phyloP scores from a whole-genome alignment of 2,888 invertebrate genomes.

The Tanytarsus gracilentus region DNA sequence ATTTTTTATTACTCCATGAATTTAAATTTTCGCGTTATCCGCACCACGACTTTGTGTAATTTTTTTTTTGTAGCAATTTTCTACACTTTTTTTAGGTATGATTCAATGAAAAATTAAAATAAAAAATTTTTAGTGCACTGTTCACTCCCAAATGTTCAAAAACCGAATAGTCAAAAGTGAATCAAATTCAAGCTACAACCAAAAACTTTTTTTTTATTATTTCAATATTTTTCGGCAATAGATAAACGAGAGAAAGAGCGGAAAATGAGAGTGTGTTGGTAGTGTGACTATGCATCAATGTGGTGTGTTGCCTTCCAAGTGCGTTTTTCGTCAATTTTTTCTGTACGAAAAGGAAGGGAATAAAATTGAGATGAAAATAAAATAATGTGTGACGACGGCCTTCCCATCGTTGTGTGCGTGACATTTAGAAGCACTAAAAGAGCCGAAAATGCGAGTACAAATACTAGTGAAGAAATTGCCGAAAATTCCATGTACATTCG shows the following conservation, averaged over 20 bases:
- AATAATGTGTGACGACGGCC: too few species aligned
- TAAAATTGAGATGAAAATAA: slow-evolving; percentile 16
- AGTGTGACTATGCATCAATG: background rate
- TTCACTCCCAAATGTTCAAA: slow-evolving; percentile 28
- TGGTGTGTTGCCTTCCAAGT: background rate
- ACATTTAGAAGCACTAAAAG: background rate
- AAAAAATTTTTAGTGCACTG: slow-evolving; percentile 28
- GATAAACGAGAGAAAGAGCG: slow-evolving; percentile 27
- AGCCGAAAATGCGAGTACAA: slow-evolving; percentile 9
- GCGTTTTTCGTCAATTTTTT: slow-evolving; percentile 7
- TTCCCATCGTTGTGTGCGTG: background rate
- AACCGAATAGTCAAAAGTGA: slow-evolving; percentile 28
- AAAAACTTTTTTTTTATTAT: slow-evolving; percentile 26
- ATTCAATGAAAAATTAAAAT: slow-evolving; percentile 28
- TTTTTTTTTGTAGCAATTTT: slow-evolving; percentile 17
- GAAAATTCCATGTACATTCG: slow-evolving; percentile 1
- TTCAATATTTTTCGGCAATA: slow-evolving; percentile 28
- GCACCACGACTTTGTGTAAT: slow-evolving; percentile 8
- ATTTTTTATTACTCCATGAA: too few species aligned
- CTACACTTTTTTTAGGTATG: slow-evolving; percentile 14
- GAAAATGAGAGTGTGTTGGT: slow-evolving; percentile 4
- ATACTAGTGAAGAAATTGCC: slow-evolving; percentile 2
- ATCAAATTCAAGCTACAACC: slow-evolving; percentile 28
- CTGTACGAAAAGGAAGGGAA: background rate
- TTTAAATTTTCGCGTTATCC: slow-evolving; percentile 1